These are phyloP conservation scores for Muschampia plurimacula DNA, from an alignment of 2,888 invertebrate species.

Conservation along the genomic window DNA sequence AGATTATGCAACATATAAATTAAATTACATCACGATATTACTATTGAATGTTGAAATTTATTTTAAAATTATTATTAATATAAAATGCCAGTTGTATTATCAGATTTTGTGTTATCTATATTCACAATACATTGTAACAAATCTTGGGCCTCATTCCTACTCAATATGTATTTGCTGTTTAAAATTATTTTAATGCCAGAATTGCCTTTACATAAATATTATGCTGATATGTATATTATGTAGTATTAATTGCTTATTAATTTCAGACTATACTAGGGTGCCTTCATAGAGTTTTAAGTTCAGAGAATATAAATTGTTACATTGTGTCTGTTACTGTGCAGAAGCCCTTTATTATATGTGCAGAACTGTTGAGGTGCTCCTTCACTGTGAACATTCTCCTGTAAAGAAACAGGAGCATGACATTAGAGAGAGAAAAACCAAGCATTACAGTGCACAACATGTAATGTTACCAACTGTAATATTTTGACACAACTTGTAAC, in stretches of 20 bases:
- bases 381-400: no score
- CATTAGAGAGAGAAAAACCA: no score
- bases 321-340: background rate
- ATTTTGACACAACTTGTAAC: no score
- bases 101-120: constrained; percentile 1
- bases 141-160: constrained; percentile 1
- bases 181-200: constrained; percentile 2
- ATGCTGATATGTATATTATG: background rate
- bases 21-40: background rate
- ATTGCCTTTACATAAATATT: background rate
- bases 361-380: no score
- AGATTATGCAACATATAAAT: background rate
- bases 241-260: background rate
- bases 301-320: background rate
- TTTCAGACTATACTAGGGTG: constrained; percentile 9
- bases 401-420: no score
- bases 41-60: background rate
- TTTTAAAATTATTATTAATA: background rate
- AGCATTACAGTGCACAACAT: no score
- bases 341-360: background rate
- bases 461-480: no score
- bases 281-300: constrained; percentile 7
- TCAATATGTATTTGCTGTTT: constrained; percentile 4
- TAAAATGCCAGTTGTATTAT: background rate
- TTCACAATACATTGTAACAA: background rate